Percentiles rank a stretch among this genome's conserved stretches.
Conservation (phyloP, 1,140 invertebrate genomes). For the Samia ricini region DNA sequence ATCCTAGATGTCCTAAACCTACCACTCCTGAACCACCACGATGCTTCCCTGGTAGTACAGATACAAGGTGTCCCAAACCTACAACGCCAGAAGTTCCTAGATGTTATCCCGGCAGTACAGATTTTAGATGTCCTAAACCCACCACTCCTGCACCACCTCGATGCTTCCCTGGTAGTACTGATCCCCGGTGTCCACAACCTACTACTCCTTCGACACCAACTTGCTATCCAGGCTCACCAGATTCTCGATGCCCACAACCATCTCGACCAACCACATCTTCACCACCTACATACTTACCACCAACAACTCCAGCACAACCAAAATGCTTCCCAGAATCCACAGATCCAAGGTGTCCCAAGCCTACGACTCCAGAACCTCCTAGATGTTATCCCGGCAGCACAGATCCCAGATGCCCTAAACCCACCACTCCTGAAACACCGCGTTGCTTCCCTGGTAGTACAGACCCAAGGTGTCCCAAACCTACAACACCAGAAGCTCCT, state of each 20-base stretch:
- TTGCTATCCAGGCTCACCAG: constrained; percentile 41
- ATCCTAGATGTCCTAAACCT: constrained; percentile 6
- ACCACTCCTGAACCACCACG: constrained; percentile 43
- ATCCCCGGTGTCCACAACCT: constrained; percentile 45
- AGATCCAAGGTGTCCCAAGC: too few relatives aligned
- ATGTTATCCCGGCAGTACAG: constrained; percentile 8
- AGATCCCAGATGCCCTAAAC: too few relatives aligned
- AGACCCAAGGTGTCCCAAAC: too few relatives aligned
- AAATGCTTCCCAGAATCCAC: too few relatives aligned
- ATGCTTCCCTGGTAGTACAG: constrained; percentile 34
- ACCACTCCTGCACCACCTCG: constrained; percentile 16
- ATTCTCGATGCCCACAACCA: constrained; percentile 60
- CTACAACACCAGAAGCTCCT: too few relatives aligned
- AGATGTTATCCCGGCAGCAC: too few relatives aligned
- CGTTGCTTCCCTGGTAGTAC: too few relatives aligned
- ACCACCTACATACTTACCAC: constrained; percentile 24
- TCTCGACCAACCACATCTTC: constrained; percentile 39
- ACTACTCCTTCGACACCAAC: constrained; percentile 30
- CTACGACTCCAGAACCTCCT: too few relatives aligned
- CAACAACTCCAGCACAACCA: too few relatives aligned
- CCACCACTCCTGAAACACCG: too few relatives aligned
- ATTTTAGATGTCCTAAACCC: constrained; percentile 7
- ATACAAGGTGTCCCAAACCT: background rate
- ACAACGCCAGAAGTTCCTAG: constrained; percentile 7
- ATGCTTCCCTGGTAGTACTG: constrained; percentile 53